phyloP scores from a whole-genome alignment of 92 coral and sea anemone genomes.

The Epizoanthus illoricatus region DNA sequence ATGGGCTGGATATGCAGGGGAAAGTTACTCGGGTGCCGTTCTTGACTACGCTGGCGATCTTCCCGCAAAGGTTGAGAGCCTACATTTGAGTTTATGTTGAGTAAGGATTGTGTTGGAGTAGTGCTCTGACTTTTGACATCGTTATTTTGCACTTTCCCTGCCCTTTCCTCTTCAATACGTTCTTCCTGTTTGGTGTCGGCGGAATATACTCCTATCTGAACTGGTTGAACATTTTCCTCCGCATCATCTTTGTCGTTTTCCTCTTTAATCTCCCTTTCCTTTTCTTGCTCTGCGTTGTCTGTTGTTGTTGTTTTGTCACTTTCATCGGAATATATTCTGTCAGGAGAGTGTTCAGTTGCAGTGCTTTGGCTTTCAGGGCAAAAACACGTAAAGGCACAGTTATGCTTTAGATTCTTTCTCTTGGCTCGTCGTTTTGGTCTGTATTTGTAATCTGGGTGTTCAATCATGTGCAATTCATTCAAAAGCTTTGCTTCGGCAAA shows the following conservation, averaged over 20 bases:
- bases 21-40: not conserved
- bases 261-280: not conserved
- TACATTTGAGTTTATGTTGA: not conserved
- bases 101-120: not conserved
- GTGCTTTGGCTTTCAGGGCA: slow-evolving; percentile 25
- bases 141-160: slow-evolving; percentile 5
- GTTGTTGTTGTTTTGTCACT: slow-evolving; percentile 2
- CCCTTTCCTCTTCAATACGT: not conserved
- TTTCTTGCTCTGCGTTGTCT: slow-evolving; percentile 13
- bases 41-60: slow-evolving; percentile 3
- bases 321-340: slow-evolving; percentile 6
- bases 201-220: not conserved
- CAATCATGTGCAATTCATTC: slow-evolving; percentile 84
- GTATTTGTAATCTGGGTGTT: slow-evolving; percentile 86
- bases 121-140: not conserved
- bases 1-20: slow-evolving; percentile 7
- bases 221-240: not conserved
- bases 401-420: slow-evolving; percentile 51
- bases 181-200: not conserved
- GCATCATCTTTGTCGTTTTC: slow-evolving; percentile 8
- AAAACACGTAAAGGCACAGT: slow-evolving; percentile 12
- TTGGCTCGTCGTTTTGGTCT: slow-evolving; percentile 75
- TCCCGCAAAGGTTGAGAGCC: slow-evolving; percentile 5
- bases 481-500: slow-evolving; percentile 87
- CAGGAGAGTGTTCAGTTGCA: slow-evolving; percentile 14